Evolutionary conservation across 2,888 invertebrate species (phyloP).

Genomic region (Invenusta paracnida): DNA sequence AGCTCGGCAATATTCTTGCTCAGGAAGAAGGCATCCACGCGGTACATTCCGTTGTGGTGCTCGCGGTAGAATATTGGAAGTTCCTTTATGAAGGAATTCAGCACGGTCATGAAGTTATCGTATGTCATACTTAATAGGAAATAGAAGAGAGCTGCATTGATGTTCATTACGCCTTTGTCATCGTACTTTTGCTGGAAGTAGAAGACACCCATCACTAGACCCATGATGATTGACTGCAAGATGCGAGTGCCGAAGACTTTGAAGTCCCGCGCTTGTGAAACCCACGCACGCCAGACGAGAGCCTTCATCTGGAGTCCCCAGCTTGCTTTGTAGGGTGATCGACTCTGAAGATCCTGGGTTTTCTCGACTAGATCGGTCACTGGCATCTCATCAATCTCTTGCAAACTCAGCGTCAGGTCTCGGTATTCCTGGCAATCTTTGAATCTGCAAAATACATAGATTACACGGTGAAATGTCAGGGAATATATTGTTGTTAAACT

Average conservation of each 20-base stretch:
- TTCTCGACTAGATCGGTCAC: background rate
- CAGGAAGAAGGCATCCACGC: slow-evolving; percentile 83
- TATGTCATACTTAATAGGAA: too few species aligned
- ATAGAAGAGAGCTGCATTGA: slow-evolving; percentile 66
- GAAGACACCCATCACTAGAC: slow-evolving; percentile 75
- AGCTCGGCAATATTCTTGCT: slow-evolving; percentile 74
- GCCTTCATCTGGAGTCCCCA: slow-evolving; percentile 83
- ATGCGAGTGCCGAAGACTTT: slow-evolving; percentile 79
- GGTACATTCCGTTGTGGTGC: slow-evolving; percentile 81
- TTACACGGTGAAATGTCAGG: too few species aligned
- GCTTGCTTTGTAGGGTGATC: slow-evolving; percentile 70
- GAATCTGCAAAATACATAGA: slow-evolving; percentile 53
- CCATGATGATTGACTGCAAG: slow-evolving; percentile 80
- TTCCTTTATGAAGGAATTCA: slow-evolving; percentile 73
- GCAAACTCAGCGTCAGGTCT: slow-evolving; percentile 38
- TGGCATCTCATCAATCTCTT: background rate
- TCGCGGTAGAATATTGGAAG: slow-evolving; percentile 82
- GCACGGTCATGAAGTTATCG: too few species aligned
- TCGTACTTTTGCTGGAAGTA: slow-evolving; percentile 72
- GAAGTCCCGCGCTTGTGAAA: slow-evolving; percentile 80
- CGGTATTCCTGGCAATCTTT: slow-evolving; percentile 48
- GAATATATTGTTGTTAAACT: too few species aligned
- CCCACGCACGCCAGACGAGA: slow-evolving; percentile 80
- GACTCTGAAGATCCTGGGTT: background rate
- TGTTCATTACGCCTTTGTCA: slow-evolving; percentile 73